These are phyloP conservation scores for Homarus americanus DNA, from an alignment of 1,140 invertebrate species.

Conservation along the genomic window DNA sequence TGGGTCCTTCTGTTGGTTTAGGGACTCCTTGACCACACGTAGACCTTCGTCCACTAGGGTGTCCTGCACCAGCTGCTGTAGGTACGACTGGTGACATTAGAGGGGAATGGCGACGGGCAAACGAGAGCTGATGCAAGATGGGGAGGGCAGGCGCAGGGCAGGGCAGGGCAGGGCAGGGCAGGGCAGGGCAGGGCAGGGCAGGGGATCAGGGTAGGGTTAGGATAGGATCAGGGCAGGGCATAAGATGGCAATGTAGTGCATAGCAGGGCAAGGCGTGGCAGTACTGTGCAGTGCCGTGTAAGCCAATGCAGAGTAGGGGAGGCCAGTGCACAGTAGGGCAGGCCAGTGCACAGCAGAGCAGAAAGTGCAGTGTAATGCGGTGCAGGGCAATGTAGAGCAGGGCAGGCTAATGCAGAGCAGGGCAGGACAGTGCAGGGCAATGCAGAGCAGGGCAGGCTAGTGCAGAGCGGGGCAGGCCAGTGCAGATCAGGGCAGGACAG, in stretches of 20 bases:
- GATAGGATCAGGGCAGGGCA: background rate
- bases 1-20: constrained; percentile 67
- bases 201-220: background rate
- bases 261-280: no score
- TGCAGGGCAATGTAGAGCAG: no score
- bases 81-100: constrained; percentile 70
- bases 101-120: constrained; percentile 49
- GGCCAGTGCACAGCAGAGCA: no score
- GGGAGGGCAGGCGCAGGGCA: background rate
- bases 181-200: background rate
- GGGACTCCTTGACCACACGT: constrained; percentile 66
- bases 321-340: background rate
- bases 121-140: constrained; percentile 21
- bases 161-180: no score
- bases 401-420: background rate
- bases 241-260: background rate
- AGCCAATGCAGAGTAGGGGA: background rate
- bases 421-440: no score
- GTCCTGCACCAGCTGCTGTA: constrained; percentile 69
- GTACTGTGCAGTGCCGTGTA: no score
- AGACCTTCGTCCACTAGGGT: constrained; percentile 66
- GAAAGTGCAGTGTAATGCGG: no score
- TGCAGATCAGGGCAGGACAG: no score
- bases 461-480: background rate
- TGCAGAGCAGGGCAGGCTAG: background rate